Evolutionary conservation across 2,888 invertebrate species (phyloP), one percentile per base, ranked within the genome.

Genomic region (Athalia rosae): DNA sequence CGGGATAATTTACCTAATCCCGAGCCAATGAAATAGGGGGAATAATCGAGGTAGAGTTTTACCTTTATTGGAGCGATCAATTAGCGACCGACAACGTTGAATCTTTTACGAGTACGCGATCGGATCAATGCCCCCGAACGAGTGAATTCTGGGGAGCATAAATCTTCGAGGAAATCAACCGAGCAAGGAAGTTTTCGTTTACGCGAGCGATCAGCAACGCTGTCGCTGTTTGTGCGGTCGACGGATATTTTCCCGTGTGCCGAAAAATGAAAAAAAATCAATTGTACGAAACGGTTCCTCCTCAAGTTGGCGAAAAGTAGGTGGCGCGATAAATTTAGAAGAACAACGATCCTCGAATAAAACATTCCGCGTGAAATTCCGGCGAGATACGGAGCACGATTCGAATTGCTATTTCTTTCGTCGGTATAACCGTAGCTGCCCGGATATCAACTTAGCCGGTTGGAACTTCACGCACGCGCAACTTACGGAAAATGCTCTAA

Each of bases 391-490:
- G 13, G 15, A 61, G 13, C 15, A 13, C 61, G 61, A 13, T 13
- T 61, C 13, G 28, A 3, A 61, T 11, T 61, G 8, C 13, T 13
- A 41, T 61, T 13, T 28, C 15, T 61, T 61, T 61, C 61, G 8
- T 61, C 61, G 7, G n/a, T 28, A 28, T n/a, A n/a, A n/a, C 28
- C 28, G 28, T 28, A 28, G 28, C 28, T 28, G 28, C 28, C 28
- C 28, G 28, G 28, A 28, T 28, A 28, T 28, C 28, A 28, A 28
- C 28, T 28, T 28, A 0, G n/a, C 0, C 4, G 45, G 0, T 8
- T n/a, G 45, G 47, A 58, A 8, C 62, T 61, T 74, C 74, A 74
- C 74, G 74, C 74, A 74, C 74, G 74, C 50, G 41, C 41, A 50
- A 43, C 1, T 28, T 28, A 48, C 50, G 61, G 62, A 62, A 74